Conservation (phyloP, 2,797 vertebrate genomes). For the Eulemur mongoz region DNA sequence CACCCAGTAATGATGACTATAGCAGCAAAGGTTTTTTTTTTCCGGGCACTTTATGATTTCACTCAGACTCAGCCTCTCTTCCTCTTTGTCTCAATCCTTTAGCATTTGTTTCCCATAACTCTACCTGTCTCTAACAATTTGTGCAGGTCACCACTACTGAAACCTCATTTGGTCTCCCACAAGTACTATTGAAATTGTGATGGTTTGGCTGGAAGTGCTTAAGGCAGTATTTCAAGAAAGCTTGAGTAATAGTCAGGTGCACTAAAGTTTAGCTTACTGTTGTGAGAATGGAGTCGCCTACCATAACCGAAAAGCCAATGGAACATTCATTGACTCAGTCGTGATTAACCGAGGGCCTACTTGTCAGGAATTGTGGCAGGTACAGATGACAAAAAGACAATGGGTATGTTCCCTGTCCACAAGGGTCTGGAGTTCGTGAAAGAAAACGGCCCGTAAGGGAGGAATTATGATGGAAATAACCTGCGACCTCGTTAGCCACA, state of each 20-base stretch:
- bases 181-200: conserved; percentile 3
- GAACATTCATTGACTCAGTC: background rate
- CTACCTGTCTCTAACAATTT: conserved; percentile 7
- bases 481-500: conserved; percentile 1
- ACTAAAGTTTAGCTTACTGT: background rate
- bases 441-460: background rate
- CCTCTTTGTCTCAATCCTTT: background rate
- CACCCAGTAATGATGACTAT: rapidly evolving
- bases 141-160: background rate
- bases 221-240: conserved; percentile 32
- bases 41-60: background rate
- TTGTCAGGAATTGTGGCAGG: background rate
- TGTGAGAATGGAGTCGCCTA: background rate
- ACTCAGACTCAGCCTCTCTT: background rate
- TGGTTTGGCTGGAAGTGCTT: background rate
- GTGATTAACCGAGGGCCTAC: background rate
- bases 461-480: background rate
- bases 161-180: background rate
- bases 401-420: background rate
- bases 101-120: conserved; percentile 14
- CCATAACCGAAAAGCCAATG: background rate
- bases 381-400: background rate
- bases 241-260: background rate
- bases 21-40: background rate
- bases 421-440: background rate